These are phyloP conservation scores for Cirrhinus mrigala DNA, from an alignment of 2,797 vertebrate species.

Conservation along the genomic window DNA sequence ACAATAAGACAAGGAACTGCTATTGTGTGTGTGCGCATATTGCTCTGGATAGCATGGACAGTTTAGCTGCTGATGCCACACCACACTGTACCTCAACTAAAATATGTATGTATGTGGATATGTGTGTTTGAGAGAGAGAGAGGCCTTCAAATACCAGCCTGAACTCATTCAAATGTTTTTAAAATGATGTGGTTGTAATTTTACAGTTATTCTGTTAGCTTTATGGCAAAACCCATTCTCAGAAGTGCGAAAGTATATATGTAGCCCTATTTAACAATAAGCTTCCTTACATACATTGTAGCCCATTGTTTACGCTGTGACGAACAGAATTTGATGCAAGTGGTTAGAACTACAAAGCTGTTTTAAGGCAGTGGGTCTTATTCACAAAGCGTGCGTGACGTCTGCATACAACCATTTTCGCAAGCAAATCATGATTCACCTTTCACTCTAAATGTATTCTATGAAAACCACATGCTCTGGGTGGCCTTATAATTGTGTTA, in stretches of 20 bases:
- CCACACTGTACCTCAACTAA: conserved; percentile 48
- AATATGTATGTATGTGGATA: conserved; percentile 10
- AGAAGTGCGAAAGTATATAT: conserved; percentile 22
- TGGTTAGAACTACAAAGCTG: not conserved
- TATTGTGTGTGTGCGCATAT: conserved; percentile 27
- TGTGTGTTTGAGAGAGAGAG: conserved; percentile 30
- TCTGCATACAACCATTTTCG: not conserved
- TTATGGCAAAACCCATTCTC: conserved; percentile 16
- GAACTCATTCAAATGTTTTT: conserved; percentile 41
- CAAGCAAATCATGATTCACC: not conserved
- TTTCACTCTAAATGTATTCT: not conserved
- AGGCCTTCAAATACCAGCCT: conserved; percentile 53
- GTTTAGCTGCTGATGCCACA: conserved; percentile 50
- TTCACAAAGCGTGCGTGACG: not conserved
- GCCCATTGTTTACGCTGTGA: conserved; percentile 28
- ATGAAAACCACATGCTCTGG: not conserved
- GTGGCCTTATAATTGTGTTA: conserved; percentile 26
- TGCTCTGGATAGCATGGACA: conserved; percentile 34
- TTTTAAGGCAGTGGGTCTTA: conserved; percentile 1
- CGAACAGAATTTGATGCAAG: not conserved
- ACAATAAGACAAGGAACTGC: not conserved
- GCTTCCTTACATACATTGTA: conserved; percentile 36
- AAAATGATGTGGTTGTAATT: conserved; percentile 17
- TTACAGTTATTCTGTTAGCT: conserved; percentile 25
- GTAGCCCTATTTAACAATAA: conserved; percentile 32